Conservation (phyloP, 2,113 vertebrate species). For the Hippolais icterina region DNA sequence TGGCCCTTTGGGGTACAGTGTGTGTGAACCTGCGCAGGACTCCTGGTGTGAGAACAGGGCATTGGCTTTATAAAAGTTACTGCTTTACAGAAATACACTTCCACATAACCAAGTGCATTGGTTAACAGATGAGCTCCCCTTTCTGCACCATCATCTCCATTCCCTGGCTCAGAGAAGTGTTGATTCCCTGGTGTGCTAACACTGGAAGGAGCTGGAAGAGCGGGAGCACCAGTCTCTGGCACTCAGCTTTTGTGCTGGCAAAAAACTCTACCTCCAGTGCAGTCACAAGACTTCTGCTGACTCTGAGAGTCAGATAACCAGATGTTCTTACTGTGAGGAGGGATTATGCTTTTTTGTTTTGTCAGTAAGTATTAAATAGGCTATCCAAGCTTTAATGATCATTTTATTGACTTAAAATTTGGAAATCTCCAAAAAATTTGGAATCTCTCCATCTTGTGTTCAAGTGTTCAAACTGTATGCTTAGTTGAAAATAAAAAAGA, state of each 20-base stretch:
- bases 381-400: not conserved
- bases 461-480: not conserved
- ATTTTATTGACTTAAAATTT: not conserved
- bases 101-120: not conserved
- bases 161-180: not conserved
- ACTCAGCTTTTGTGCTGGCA: not conserved
- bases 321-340: not conserved
- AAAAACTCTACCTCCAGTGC: not conserved
- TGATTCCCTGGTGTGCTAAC: not conserved
- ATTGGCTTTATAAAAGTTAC: not conserved
- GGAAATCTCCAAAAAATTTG: no score
- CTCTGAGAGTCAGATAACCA: not conserved
- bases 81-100: not conserved
- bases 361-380: not conserved
- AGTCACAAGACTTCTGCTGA: not conserved
- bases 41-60: not conserved
- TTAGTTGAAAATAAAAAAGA: not conserved
- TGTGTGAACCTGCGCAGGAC: not conserved
- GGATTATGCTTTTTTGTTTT: not conserved
- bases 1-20: not conserved
- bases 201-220: not conserved
- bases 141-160: not conserved
- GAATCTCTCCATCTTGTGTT: not conserved
- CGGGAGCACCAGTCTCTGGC: not conserved
- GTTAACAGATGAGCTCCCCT: not conserved